These are phyloP conservation scores for Gadus macrocephalus DNA, from an alignment of 2,113 vertebrate genomes.

Conservation along the genomic window DNA sequence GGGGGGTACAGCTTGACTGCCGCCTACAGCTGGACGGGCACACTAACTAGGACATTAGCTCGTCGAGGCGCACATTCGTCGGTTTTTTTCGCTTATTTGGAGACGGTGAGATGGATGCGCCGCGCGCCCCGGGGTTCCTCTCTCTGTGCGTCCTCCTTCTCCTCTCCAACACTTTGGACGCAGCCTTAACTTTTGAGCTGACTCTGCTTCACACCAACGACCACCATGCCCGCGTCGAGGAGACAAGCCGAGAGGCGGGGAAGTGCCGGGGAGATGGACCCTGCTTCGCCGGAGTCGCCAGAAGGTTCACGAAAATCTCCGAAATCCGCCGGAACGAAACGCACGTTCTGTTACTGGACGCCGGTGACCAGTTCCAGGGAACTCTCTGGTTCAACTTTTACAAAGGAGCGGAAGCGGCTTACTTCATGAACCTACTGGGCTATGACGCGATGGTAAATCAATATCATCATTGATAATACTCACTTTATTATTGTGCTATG, in stretches of 20 bases:
- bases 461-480: background rate
- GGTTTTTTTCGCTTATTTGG: too few species aligned
- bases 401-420: constrained; percentile 78
- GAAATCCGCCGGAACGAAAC: constrained; percentile 64
- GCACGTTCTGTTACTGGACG: constrained; percentile 83
- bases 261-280: constrained; percentile 50
- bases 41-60: too few species aligned
- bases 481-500: background rate
- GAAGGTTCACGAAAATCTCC: constrained; percentile 69
- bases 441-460: constrained; percentile 85
- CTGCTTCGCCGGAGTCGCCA: constrained; percentile 82
- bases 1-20: too few species aligned
- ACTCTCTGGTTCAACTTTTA: constrained; percentile 89
- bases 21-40: too few species aligned
- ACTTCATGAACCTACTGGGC: constrained; percentile 84
- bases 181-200: constrained; percentile 63
- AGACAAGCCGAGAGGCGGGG: constrained; percentile 75
- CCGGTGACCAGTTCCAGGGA: constrained; percentile 90
- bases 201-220: constrained; percentile 89
- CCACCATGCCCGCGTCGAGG: constrained; percentile 81
- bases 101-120: background rate
- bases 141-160: constrained; percentile 21
- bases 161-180: background rate
- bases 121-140: background rate
- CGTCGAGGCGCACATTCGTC: too few species aligned